Conservation (phyloP, 1,140 invertebrate species). For the Leptopilina clavipes region DNA sequence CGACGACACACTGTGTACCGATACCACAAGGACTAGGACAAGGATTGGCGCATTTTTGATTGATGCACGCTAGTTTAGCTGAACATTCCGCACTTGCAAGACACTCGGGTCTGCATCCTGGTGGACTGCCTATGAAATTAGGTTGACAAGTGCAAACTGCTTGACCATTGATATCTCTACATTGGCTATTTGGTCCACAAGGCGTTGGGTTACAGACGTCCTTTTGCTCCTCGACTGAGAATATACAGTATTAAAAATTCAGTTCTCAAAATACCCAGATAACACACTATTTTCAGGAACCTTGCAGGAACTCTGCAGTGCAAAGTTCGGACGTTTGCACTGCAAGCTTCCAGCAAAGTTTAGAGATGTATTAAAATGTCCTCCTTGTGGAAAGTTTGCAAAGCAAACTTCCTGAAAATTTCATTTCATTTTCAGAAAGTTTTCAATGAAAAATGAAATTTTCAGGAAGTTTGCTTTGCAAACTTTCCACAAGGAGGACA, state of each 20-base stretch:
- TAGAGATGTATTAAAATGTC: too few relatives aligned
- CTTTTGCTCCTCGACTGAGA: conserved; percentile 52
- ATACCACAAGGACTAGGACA: conserved; percentile 74
- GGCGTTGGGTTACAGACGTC: conserved; percentile 77
- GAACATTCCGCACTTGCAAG: conserved; percentile 73
- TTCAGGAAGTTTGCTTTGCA: too few relatives aligned
- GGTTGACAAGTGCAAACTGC: conserved; percentile 75
- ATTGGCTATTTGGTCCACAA: conserved; percentile 77
- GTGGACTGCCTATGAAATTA: conserved; percentile 75
- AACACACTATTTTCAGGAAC: too few relatives aligned
- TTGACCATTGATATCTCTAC: conserved; percentile 72
- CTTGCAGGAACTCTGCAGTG: too few relatives aligned
- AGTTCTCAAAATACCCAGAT: too few relatives aligned
- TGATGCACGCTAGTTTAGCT: conserved; percentile 71
- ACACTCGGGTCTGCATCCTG: conserved; percentile 75
- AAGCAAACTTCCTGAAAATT: too few relatives aligned
- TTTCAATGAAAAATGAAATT: too few relatives aligned
- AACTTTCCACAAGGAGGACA: too few relatives aligned
- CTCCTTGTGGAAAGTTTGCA: too few relatives aligned
- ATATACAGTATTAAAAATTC: conserved; percentile 35
- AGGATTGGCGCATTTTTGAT: conserved; percentile 76
- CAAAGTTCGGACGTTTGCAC: too few relatives aligned
- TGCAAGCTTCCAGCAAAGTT: too few relatives aligned
- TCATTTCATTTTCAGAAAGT: too few relatives aligned
- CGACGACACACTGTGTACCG: conserved; percentile 74